Evolutionary conservation across 2,113 vertebrate species (phyloP).

Genomic region (Neogobius melanostomus): DNA sequence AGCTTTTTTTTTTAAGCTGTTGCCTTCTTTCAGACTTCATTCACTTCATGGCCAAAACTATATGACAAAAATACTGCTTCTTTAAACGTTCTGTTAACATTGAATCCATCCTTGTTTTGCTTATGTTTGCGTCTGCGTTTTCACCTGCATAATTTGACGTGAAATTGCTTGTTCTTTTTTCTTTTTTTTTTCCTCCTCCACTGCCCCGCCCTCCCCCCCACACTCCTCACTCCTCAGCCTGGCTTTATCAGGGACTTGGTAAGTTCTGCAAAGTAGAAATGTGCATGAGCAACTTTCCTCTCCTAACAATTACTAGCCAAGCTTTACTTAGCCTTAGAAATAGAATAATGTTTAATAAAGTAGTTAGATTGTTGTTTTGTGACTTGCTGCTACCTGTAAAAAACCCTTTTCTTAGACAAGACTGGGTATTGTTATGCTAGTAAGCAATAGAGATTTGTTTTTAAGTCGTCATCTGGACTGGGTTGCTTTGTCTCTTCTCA

Average conservation of each 20-base stretch:
- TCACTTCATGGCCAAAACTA: too few species aligned
- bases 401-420: too few species aligned
- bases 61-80: neutral
- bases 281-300: constrained; percentile 49
- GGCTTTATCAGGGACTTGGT: constrained; percentile 99
- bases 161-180: constrained; percentile 76
- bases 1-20: too few species aligned
- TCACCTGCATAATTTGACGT: constrained; percentile 77
- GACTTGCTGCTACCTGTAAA: neutral
- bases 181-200: constrained; percentile 53
- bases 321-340: neutral
- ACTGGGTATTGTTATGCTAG: too few species aligned
- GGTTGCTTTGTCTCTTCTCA: too few species aligned
- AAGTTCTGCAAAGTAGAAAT: constrained; percentile 76
- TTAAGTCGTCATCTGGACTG: too few species aligned
- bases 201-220: constrained; percentile 67
- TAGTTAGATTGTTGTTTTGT: neutral
- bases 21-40: too few species aligned
- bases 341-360: constrained; percentile 2
- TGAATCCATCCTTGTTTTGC: constrained; percentile 53
- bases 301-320: constrained; percentile 4
- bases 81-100: neutral
- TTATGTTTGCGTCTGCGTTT: constrained; percentile 67
- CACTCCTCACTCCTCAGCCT: constrained; percentile 88
- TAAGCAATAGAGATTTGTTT: too few species aligned